phyloP scores from a whole-genome alignment of 1,140 invertebrate genomes.

The Tachypleus tridentatus region DNA sequence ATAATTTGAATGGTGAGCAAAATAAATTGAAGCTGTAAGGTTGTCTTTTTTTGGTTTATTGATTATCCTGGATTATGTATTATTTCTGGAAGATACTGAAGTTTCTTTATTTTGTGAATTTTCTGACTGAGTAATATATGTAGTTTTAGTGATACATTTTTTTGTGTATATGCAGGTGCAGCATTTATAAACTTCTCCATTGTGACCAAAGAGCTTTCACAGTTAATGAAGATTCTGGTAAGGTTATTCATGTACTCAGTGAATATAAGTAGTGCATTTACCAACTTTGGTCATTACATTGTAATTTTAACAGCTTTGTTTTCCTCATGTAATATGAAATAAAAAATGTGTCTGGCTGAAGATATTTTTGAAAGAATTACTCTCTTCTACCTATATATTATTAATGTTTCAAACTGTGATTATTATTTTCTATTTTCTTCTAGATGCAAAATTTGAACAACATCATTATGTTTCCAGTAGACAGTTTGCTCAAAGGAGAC shows the following conservation, averaged over 20 bases:
- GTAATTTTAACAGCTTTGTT: no score
- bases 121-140: not conserved
- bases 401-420: not conserved
- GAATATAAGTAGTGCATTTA: no score
- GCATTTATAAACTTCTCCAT: conserved; percentile 93
- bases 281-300: no score
- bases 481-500: conserved; percentile 87
- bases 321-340: no score
- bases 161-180: conserved; percentile 40
- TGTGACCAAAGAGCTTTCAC: conserved; percentile 87
- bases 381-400: no score
- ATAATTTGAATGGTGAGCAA: no score
- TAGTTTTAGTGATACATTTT: not conserved
- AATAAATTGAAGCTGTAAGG: no score
- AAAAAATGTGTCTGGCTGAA: not conserved
- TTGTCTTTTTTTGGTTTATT: no score
- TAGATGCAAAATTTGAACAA: conserved; percentile 96
- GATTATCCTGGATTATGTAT: no score
- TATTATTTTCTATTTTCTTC: conserved; percentile 29
- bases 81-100: not conserved
- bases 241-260: conserved; percentile 24
- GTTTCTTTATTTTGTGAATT: conserved; percentile 4
- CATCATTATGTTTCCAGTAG: conserved; percentile 90
- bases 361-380: not conserved
- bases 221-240: conserved; percentile 88